Base-by-base conservation (phyloP, 2,888 invertebrate species). In the Dolomedes plantarius region DNA sequence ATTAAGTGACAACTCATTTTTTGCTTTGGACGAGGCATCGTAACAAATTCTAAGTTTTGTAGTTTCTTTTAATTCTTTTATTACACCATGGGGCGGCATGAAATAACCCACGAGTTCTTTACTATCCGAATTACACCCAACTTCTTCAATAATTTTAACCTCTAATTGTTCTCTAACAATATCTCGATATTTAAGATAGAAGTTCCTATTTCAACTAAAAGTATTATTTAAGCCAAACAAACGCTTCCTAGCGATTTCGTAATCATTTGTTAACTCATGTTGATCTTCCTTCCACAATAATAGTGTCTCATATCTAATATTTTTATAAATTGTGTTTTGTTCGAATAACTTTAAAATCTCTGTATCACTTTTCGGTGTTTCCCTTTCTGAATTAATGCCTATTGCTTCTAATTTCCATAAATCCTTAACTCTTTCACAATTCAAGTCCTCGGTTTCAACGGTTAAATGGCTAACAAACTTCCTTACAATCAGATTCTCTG, bases 391-490 rank as follows among this genome's bases (percentile, higher is more conserved):
- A 32, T 62, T 39, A 39, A 39, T 7, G 39, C 39, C 56, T 19
- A 39, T 74, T 36, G 36, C 64, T 39, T 64, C 62, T 11, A 73
- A 56, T 36, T 6, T 2, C 36, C 23, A 31, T n/a, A 73, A 56
- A 23, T 19, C 23, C 13, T 56, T 73, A 29, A 46, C 23, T 11
- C 73, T 36, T 13, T 56, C 56, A 31, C 3, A 36, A 16, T 32
- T 56, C 31, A 62, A 28, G 6, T 64, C 39, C 16, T 64, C 39
- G 74, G 39, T 64, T 19, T 27, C 16, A 5, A 39, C 41, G 9
- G 39, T 39, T 39, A 74, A 39, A 74, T 74, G 39, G 28, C n/a
- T n/a, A n/a, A n/a, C n/a, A n/a, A n/a, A n/a, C n/a, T n/a, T 46
- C 32, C 41, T 41, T 7, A 31, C 41, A 41, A 28, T 46, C 46